phyloP scores from a whole-genome alignment of 2,113 vertebrate genomes.

The Equus quagga region DNA sequence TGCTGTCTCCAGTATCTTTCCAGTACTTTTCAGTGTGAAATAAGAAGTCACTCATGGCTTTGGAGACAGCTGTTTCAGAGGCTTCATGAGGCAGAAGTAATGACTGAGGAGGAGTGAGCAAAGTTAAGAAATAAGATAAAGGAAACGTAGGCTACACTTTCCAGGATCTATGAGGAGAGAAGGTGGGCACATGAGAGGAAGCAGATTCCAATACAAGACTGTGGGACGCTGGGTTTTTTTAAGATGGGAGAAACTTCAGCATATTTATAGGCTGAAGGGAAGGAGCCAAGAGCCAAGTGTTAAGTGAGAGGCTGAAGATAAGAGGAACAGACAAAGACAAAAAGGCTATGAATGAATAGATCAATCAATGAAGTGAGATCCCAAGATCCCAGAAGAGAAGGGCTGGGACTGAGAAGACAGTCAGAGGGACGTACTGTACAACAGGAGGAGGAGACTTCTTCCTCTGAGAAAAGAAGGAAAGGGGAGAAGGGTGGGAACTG shows the following conservation, averaged over 20 bases:
- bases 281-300: background rate
- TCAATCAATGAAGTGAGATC: constrained; percentile 1
- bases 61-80: background rate
- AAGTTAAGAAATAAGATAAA: background rate
- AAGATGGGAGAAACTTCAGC: background rate
- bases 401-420: background rate
- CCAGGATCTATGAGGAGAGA: background rate
- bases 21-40: background rate
- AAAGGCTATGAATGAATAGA: constrained; percentile 19
- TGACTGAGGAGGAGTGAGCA: background rate
- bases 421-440: background rate
- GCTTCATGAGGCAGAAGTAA: background rate
- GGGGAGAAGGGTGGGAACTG: background rate
- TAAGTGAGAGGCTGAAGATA: constrained; percentile 12
- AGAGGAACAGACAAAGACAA: background rate
- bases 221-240: background rate
- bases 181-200: background rate
- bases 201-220: background rate
- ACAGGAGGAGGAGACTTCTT: background rate
- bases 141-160: background rate
- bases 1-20: background rate
- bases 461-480: constrained; percentile 16
- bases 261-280: constrained; percentile 16
- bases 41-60: background rate
- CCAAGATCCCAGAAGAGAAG: constrained; percentile 28